phyloP scores from a whole-genome alignment of 2,797 vertebrate species.

The Enoplosus armatus region DNA sequence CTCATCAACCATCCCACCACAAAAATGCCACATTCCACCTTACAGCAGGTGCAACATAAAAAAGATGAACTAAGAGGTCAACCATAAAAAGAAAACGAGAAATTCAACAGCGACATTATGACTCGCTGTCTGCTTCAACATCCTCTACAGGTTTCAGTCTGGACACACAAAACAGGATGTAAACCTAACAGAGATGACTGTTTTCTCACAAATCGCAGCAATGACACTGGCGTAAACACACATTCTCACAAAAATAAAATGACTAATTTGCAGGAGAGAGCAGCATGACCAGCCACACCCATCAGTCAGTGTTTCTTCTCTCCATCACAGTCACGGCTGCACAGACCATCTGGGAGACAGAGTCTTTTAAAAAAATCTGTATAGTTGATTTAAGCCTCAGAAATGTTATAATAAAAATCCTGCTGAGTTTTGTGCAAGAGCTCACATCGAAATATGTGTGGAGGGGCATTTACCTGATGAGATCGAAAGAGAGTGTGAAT shows the following conservation, averaged over 20 bases:
- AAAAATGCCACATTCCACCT: not conserved
- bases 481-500: constrained; percentile 13
- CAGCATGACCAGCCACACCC: constrained; percentile 56
- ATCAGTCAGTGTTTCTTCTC: constrained; percentile 1
- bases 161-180: constrained; percentile 41
- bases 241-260: constrained; percentile 32
- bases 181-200: constrained; percentile 17
- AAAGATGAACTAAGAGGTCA: not conserved
- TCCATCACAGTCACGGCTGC: not conserved
- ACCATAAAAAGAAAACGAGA: constrained; percentile 4
- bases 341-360: constrained; percentile 14
- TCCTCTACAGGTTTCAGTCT: constrained; percentile 34
- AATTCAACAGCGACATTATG: constrained; percentile 8
- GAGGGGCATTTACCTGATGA: constrained; percentile 38
- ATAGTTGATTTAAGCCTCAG: not conserved
- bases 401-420: not conserved
- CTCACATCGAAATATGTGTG: constrained; percentile 1
- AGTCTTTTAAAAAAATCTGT: not conserved
- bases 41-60: constrained; percentile 7
- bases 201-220: constrained; percentile 29
- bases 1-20: not conserved
- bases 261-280: constrained; percentile 37
- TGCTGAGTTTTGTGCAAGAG: not conserved
- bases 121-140: constrained; percentile 6
- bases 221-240: constrained; percentile 16